Base-by-base conservation (phyloP, 2,113 vertebrate genomes). In the Lathamus discolor region DNA sequence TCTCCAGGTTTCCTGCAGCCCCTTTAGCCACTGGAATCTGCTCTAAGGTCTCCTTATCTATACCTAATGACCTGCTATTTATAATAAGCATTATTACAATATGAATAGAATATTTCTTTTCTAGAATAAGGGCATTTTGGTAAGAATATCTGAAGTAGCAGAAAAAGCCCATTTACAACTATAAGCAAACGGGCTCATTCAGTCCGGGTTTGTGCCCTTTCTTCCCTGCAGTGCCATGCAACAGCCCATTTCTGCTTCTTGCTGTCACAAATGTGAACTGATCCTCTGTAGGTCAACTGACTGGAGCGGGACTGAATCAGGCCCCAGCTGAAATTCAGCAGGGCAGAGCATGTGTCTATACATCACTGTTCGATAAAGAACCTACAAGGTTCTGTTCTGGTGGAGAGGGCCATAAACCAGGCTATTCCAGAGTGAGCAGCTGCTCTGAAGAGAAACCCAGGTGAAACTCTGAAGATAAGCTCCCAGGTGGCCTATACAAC, bases 371-470 rank as follows among this genome's bases (percentile, higher is more conserved):
- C 4, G 13, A n/a, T n/a, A 10, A n/a, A n/a, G 33, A 57, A 22
- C 19, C 55, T 22, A 23, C 33, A n/a, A 59, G 55, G 55, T 33
- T 23, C 55, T 59, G 31, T 59, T 59, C 55, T 14, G 33, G 55
- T n/a, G 33, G 1, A 41, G 0, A 29, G 39, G 6, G 16, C 46
- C 25, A 10, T 13, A 5, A 61, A 39, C 39, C 6, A 12, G 31
- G 35, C 39, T 68, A 59, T n/a, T 23, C 33, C 55, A 59, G 17
- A 57, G 24, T 44, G 48, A 79, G 52, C 49, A 61, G 61, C 17
- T 54, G 37, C 37, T 82, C 64, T n/a, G 18, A n/a, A 59, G 3
- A 90, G 72, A 83, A 67, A 62, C 79, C 6, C 63, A 93, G n/a
- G 39, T 37, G 37, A 37, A 37, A 37, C 37, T 37, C 17, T 61